Evolutionary conservation across 2,113 vertebrate species (phyloP).

Genomic region (Osmerus mordax): DNA sequence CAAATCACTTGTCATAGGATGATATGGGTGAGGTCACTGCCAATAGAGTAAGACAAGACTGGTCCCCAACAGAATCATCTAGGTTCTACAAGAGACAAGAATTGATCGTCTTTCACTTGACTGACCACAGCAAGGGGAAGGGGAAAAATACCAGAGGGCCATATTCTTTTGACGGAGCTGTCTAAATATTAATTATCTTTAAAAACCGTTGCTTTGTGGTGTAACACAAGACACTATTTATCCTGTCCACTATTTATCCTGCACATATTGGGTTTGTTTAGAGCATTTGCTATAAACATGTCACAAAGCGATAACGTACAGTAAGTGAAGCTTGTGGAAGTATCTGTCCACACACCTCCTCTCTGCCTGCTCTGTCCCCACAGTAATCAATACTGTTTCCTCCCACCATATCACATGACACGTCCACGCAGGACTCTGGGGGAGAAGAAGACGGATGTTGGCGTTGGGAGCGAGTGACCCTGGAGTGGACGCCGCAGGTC

Average conservation of each 20-base stretch:
- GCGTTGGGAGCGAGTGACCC: conserved; percentile 41
- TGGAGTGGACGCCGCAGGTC: conserved; percentile 18
- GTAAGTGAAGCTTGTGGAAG: conserved; percentile 49
- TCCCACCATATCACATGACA: conserved; percentile 61
- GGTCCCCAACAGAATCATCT: not conserved
- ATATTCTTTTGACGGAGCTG: not conserved
- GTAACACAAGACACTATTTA: conserved; percentile 36
- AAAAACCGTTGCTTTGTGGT: conserved; percentile 24
- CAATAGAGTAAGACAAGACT: not conserved
- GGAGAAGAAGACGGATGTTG: conserved; percentile 40
- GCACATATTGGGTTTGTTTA: conserved; percentile 37
- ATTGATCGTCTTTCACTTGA: conserved; percentile 10
- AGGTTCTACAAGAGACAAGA: not conserved
- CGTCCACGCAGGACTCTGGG: conserved; percentile 51
- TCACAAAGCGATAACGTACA: conserved; percentile 47
- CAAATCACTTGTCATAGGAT: not conserved
- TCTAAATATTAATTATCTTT: conserved; percentile 28
- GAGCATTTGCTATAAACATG: conserved; percentile 43
- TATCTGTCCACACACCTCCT: conserved; percentile 47
- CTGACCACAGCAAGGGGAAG: not conserved
- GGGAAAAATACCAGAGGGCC: not conserved
- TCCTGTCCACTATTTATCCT: conserved; percentile 1
- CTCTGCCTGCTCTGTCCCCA: conserved; percentile 37
- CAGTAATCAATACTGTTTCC: conserved; percentile 65
- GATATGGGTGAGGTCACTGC: too few relatives aligned